Conservation (phyloP, 53 echinoderm and acorn worm species). For the Temnopleurus reevesii region DNA sequence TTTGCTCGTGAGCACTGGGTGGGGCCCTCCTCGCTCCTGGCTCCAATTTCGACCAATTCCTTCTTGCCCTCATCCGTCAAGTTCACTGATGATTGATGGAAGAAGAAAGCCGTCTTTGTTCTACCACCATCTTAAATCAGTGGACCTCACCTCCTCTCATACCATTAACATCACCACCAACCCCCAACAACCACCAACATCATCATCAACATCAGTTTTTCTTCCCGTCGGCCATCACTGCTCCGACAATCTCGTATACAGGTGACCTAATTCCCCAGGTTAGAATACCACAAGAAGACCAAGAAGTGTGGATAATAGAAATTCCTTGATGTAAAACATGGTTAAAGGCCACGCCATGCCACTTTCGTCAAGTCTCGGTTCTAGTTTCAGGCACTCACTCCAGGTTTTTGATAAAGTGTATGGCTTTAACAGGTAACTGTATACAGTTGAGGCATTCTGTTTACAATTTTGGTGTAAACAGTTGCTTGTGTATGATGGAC, state of each 20-base stretch:
- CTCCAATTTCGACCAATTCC: constrained; percentile 1
- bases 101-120: constrained; percentile 55
- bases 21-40: background rate
- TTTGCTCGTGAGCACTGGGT: background rate
- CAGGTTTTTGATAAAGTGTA: background rate
- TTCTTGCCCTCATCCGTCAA: constrained; percentile 23
- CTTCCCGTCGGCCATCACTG: constrained; percentile 32
- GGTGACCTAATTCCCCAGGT: constrained; percentile 42
- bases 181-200: background rate
- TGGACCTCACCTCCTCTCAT: background rate
- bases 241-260: background rate
- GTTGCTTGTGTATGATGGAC: background rate
- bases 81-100: constrained; percentile 50
- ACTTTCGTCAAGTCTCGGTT: constrained; percentile 15
- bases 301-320: background rate
- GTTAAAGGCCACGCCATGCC: background rate
- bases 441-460: constrained; percentile 8
- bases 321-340: too few species aligned
- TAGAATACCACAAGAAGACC: background rate
- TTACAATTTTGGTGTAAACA: constrained; percentile 2
- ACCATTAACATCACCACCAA: background rate
- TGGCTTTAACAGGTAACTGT: constrained; percentile 16
- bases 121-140: background rate
- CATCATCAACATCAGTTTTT: constrained; percentile 1
- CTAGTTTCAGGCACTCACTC: constrained; percentile 1